Base-by-base conservation (phyloP, 1,140 invertebrate species). In the Drosophila kohkoa region DNA sequence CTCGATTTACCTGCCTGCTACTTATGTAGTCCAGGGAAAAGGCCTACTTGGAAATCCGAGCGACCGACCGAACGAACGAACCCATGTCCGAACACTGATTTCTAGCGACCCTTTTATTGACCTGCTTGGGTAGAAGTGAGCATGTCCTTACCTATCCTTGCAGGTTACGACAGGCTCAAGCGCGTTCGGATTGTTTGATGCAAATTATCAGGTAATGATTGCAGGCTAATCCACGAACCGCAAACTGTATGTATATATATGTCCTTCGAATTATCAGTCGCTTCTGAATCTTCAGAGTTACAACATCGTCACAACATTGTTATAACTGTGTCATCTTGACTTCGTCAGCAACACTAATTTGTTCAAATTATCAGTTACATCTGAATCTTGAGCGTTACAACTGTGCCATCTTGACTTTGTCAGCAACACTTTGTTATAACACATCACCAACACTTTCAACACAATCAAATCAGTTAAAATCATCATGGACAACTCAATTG, bases 401-500 rank as follows among this genome's bases (percentile, higher is more conserved):
- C n/a, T 8, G 38, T 10, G 7, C 13, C 16, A 7, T 48, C 46
- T 15, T 48, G 20, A 38, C 41, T 15, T 35, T 11, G 13, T 20
- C 52, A 45, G 6, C 30, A 32, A 32, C 30, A 32, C 30, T 6
- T 6, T 8, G 5, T 32, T 32, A 6, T 32, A 32, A 5, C 6
- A 32, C 30, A 32, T 8, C 30, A 32, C 20, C 20, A 25, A 25
- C 20, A 25, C 20, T 25, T 25, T 25, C 3, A 25, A 25, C 20
- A 25, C 20, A 25, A 25, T 32, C 30, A 32, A 38, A 38, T 38
- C 35, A 10, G 2, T 13, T 30, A 30, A 58, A 3, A 11, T 20
- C 16, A 11, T 11, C 16, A 83, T 85, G 81, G 85, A 85, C 62
- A 65, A 43, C 4, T 38, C 57, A 25, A 25, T 25, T 3, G 20